Conservation (phyloP, 2,888 invertebrate genomes). For the Dasypolia templi region DNA sequence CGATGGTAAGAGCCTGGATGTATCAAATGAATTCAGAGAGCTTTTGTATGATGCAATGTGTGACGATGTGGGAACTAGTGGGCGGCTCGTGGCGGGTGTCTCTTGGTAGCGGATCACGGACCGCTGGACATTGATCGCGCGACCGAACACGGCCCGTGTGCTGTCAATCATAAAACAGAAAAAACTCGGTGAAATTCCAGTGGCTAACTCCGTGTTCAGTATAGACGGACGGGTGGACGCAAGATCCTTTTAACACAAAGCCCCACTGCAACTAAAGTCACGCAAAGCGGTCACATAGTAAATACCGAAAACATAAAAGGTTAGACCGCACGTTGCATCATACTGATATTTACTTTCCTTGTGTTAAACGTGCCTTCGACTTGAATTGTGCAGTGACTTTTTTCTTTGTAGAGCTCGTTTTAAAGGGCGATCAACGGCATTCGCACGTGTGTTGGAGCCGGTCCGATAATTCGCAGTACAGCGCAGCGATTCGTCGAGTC, state of each 20-base stretch:
- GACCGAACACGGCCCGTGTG: constrained; percentile 88
- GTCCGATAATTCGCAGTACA: constrained; percentile 83
- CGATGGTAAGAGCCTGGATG: constrained; percentile 72
- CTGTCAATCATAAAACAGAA: constrained; percentile 90
- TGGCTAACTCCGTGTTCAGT: constrained; percentile 84
- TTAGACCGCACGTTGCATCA: constrained; percentile 64
- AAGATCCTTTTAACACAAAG: constrained; percentile 79
- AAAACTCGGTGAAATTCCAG: constrained; percentile 83
- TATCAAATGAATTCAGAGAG: constrained; percentile 77
- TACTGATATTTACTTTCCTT: constrained; percentile 66
- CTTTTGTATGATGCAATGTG: constrained; percentile 81
- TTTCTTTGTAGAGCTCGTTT: constrained; percentile 78
- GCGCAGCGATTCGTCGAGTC: constrained; percentile 84
- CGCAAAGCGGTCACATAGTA: constrained; percentile 77
- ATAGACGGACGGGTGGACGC: constrained; percentile 71
- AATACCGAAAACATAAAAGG: constrained; percentile 71
- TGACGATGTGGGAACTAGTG: constrained; percentile 79
- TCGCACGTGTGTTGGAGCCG: constrained; percentile 78
- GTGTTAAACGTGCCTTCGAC: constrained; percentile 62
- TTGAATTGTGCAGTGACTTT: constrained; percentile 60
- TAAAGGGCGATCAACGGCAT: constrained; percentile 78
- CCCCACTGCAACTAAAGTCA: constrained; percentile 73
- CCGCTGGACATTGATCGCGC: constrained; percentile 86
- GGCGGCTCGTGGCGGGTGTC: constrained; percentile 75
- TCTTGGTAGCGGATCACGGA: constrained; percentile 86